Base-by-base conservation (phyloP, 2,797 vertebrate species). In the Acomys russatus region DNA sequence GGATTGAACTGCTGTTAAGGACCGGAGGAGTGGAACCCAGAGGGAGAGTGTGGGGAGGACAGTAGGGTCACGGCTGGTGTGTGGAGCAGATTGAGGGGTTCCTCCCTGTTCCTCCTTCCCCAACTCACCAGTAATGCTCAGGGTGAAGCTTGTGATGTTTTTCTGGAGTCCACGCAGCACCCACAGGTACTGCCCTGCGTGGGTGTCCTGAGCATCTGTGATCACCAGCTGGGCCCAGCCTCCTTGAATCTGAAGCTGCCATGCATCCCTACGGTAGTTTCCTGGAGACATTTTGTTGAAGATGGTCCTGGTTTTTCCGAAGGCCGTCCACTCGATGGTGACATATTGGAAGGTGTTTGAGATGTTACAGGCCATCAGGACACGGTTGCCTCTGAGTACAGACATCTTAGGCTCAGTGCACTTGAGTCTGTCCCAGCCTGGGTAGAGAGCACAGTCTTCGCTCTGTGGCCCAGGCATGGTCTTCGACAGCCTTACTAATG, bases 121-220 rank as follows among this genome's bases (percentile, higher is more conserved):
- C 1, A 51, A 3, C 23, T 76, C 79, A 97, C 95, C 88, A 51
- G 49, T 85, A 0, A 96, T 15, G 0, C 68, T 77, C 96, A 97
- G 85, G 0, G 0, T 20, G 15, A 63, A 79, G 6, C 4, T 6
- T 0, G 0, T 0, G 3, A 0, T 0, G 0, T 0, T 9, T 9
- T 0, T 30, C 94, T 97, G 96, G 4, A 0, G 0, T 1, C 96
- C 96, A 0, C 0, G 0, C 0, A 97, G 54, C 2, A 0, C 6
- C 97, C 97, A 97, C 14, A 0, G 3, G 73, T 96, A 96, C 3
- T 0, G 0, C 7, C 96, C 96, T 0, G 92, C 28, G 6, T 97
- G 97, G 28, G 1, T 0, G 23, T 1, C 12, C 59, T 2, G 38
- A 10, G 49, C 80, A 0, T 28, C 1, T 0, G 15, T 1, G 3